Evolutionary conservation across 2,888 invertebrate species (phyloP), one percentile per base, ranked within the genome.

Genomic region (Colostygia pectinataria): DNA sequence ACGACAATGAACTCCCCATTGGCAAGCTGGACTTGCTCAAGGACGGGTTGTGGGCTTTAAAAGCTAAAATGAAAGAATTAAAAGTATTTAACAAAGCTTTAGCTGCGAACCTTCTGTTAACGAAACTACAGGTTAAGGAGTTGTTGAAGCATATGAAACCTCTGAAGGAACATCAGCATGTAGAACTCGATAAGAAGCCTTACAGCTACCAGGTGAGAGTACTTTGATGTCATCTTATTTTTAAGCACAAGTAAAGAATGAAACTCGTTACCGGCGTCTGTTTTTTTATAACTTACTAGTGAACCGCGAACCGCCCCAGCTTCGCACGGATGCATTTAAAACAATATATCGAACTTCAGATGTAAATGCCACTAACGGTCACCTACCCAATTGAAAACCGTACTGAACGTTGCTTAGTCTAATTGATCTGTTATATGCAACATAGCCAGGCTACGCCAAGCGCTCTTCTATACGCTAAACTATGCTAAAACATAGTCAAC

Each of bases 31-130:
- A 87, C 63, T 68, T 88, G 50, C 65, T 85, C 10, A 87, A 88
- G 50, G 88, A 86, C 38, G 81, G 82, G 0, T 59, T 89, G 48
- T 89, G 86, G 88, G 81, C 77, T 0, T 46, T 89, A 24, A 87
- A 87, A 49, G 78, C 87, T 0, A 85, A 88, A 57, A 61, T 89
- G 4, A 81, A 83, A 15, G 82, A 89, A 44, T 57, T 89, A 4
- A 83, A 83, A 53, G 83, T 79, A 0, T 86, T 89, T 53, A 79
- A 84, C 47, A 87, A 84, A 37, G 86, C 88, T 1, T 59, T 90
- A 28, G 80, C 77, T 0, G 87, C 86, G 0, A 86, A 84, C 52
- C 65, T 90, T 39, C 60, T 87, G 15, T 57, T 77, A 0, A 86
- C 88, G 0, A 88, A 87, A 52, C 55, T 88, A 1, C 82, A 82